Evolutionary conservation across 2,888 invertebrate genomes (phyloP).

Genomic region (Panzeria rudis): DNA sequence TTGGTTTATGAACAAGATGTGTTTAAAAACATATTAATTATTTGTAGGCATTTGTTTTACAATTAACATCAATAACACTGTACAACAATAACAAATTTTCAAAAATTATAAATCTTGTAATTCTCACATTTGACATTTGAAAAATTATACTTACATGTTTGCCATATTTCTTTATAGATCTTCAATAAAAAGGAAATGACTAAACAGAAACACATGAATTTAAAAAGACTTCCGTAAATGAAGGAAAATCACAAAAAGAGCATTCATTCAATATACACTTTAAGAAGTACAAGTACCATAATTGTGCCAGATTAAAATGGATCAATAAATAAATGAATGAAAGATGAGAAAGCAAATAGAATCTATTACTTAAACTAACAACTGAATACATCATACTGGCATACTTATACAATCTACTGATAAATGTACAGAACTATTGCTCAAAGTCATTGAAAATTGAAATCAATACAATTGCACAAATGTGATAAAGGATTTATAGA

Average conservation of each 20-base stretch:
- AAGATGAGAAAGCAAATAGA: neutral
- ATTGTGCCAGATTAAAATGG: neutral
- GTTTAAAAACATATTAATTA: neutral
- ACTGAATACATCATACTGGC: neutral
- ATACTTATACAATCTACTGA: neutral
- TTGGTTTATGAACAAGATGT: neutral
- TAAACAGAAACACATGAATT: neutral
- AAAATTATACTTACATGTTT: neutral
- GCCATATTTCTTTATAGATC: neutral
- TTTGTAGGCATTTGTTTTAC: neutral
- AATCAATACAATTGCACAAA: neutral
- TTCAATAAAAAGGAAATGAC: neutral
- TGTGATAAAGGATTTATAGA: slow-evolving; percentile 43
- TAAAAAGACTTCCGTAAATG: neutral
- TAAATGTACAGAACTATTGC: neutral
- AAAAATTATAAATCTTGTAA: no score
- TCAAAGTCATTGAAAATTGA: no score
- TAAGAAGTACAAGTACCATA: neutral
- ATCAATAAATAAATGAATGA: slow-evolving; percentile 11
- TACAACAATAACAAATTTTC: no score
- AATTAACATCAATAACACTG: neutral
- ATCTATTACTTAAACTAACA: slow-evolving; percentile 8
- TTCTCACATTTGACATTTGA: no score
- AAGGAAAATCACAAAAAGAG: neutral
- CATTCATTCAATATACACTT: neutral